Evolutionary conservation across 37 sponge, comb jelly and placozoan species (phyloP).

Genomic region (Ianthella basta): DNA sequence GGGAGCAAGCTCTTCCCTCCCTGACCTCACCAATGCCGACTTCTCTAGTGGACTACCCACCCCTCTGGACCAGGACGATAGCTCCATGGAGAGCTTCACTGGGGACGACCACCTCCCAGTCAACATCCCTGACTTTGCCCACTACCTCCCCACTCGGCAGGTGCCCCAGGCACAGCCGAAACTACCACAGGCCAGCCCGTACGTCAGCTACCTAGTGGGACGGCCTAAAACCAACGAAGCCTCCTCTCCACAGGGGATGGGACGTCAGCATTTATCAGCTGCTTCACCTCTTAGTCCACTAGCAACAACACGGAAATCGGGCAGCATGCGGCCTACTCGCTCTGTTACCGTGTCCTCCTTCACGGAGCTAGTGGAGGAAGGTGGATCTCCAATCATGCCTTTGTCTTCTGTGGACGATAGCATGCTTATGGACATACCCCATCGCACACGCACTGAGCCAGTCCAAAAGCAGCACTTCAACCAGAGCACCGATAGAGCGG

Average conservation of each 20-base stretch:
- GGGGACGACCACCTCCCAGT: background rate
- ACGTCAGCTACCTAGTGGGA: background rate
- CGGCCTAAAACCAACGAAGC: too few species aligned
- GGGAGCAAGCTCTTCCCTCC: conserved; percentile 53
- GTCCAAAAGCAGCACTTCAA: background rate
- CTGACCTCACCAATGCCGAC: conserved; percentile 80
- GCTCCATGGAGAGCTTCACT: background rate
- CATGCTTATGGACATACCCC: background rate
- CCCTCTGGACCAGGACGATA: conserved; percentile 71
- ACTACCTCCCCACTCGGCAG: background rate
- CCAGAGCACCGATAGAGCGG: conserved; percentile 5
- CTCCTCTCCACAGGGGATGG: too few species aligned
- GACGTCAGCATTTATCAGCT: background rate
- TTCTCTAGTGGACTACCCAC: conserved; percentile 75
- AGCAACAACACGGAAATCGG: too few species aligned
- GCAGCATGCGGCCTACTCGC: background rate
- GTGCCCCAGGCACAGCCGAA: conserved; percentile 8
- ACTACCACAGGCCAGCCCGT: background rate
- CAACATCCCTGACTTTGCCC: background rate
- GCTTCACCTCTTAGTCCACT: background rate
- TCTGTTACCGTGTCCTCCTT: conserved; percentile 20
- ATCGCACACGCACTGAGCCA: background rate
- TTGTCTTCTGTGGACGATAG: background rate
- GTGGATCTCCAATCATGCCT: background rate
- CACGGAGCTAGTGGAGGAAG: background rate